Evolutionary conservation across 1,140 invertebrate species (phyloP), one percentile per base, ranked within the genome.

Genomic region (Bombus pyrosoma): DNA sequence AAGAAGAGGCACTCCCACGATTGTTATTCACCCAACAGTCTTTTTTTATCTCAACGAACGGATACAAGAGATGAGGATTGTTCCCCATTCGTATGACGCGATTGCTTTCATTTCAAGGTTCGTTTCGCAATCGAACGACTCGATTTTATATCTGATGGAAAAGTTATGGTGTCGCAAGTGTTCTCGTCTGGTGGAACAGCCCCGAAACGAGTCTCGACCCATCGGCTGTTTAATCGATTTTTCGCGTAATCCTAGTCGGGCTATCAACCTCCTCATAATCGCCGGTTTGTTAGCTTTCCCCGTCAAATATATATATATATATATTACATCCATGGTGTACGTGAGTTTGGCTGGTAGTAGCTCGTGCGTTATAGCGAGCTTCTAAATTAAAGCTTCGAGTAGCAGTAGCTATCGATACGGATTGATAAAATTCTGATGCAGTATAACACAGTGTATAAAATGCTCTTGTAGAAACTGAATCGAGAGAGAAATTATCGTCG

Each of bases 201-300:
- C n/a, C 1, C 25, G 71, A 8, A 53, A 59, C 74, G 74, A 75
- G 73, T 25, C 32, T 34, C 32, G 47, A 43, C 73, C 32, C 41
- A 13, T 62, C 12, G 47, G 47, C 43, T 75, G 39, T 32, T 41
- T 85, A 87, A 90, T 90, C 81, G 89, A 89, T 89, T 90, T 90
- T 85, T 87, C 89, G 57, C 41, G 72, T 90, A 90, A 90, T 89
- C 89, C 89, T 84, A 69, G 71, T 66, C 71, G 59, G 37, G 83
- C n/a, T 86, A 86, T 89, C 82, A 89, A 57, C 83, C 57, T 71
- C 59, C 41, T 85, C 83, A 75, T 80, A 69, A 82, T 83, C 69
- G 64, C 66, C 62, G n/a, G 84, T 85, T 71, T 57, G 47, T 76
- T 57, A 28, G 25, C 71, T 43, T 72, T 39, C 39, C 28, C 41